Base-by-base conservation (phyloP, 2,113 vertebrate genomes). In the Sterrhoptilus dennistouni region DNA sequence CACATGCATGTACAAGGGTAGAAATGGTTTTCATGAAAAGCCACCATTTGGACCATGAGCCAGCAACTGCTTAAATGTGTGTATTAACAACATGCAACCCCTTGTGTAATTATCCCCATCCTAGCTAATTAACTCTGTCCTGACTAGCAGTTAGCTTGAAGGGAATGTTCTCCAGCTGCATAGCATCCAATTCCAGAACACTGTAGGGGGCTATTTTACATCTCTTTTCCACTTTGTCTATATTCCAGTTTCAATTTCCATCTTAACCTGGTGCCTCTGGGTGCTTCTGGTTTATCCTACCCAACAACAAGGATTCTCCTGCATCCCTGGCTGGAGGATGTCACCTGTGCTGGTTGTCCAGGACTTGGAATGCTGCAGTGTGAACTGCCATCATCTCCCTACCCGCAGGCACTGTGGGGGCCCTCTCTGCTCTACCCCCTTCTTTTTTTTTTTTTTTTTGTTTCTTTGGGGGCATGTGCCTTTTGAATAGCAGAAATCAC, bases 1-100 rank as follows among this genome's bases (percentile, higher is more conserved):
- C 61, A 12, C 9, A 1, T 45, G 25, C 19, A 8, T 3, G 5
- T 23, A 8, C 54, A 3, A 0, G 7, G 27, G 35, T 20, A 54
- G 38, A 23, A 66, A 23, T 24, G 31, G 38, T 40, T 90, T 45
- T 15, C 29, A 4, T 21, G 27, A 33, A 47, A 81, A 59, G 69
- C 45, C 87, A 47, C 19, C 9, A 8, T 50, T 36, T 84, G 81
- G 35, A 18, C 3, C 31, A 47, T 7, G 38, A 35, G 68, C 47
- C 16, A 60, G 38, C 38, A 79, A 24, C 63, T 72, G n/a, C 25
- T 56, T 44, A 27, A 50, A 22, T 2, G 4, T 40, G 45, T 31
- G 53, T 52, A 33, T 22, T 17, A n/a, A 14, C 25, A n/a, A n/a
- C 2, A 1, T 44, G 28, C 54, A 49, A 4, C 3, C 5, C 24